These are phyloP conservation scores for Hemithea aestivaria DNA, from an alignment of 2,888 invertebrate species.

Conservation along the genomic window DNA sequence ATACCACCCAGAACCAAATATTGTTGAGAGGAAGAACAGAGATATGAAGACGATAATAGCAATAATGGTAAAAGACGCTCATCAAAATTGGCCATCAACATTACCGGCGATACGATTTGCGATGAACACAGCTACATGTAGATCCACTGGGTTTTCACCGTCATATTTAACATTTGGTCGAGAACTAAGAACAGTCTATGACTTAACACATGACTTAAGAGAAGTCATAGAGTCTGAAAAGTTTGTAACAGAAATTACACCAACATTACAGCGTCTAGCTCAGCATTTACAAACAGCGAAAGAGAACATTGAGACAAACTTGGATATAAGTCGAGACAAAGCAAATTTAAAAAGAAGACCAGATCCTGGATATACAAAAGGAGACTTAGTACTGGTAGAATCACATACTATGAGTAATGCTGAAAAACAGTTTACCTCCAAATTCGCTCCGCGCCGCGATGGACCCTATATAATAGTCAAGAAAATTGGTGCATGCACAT, in stretches of 20 bases:
- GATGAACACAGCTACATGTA: constrained; percentile 10
- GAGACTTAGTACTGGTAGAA: neutral
- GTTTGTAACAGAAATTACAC: constrained; percentile 12
- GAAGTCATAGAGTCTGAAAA: constrained; percentile 9
- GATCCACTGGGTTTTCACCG: constrained; percentile 10
- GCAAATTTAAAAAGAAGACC: neutral
- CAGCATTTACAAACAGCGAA: neutral
- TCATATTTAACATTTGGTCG: constrained; percentile 21
- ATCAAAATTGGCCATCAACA: constrained; percentile 9
- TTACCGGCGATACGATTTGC: constrained; percentile 18
- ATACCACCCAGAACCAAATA: constrained; percentile 31
- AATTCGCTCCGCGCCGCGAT: neutral
- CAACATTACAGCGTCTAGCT: neutral
- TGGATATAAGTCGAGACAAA: neutral
- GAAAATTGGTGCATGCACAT: too few species aligned
- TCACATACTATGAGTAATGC: neutral
- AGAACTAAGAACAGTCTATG: constrained; percentile 14
- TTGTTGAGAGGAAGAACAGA: constrained; percentile 37
- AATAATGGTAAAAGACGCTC: constrained; percentile 5
- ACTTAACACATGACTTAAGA: constrained; percentile 10
- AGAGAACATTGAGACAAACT: neutral
- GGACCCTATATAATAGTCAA: neutral
- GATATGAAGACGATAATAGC: constrained; percentile 30
- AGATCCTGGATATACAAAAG: neutral
- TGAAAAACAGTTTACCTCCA: neutral